phyloP scores from a whole-genome alignment of 1,140 invertebrate species.

The Oscheius sp. region DNA sequence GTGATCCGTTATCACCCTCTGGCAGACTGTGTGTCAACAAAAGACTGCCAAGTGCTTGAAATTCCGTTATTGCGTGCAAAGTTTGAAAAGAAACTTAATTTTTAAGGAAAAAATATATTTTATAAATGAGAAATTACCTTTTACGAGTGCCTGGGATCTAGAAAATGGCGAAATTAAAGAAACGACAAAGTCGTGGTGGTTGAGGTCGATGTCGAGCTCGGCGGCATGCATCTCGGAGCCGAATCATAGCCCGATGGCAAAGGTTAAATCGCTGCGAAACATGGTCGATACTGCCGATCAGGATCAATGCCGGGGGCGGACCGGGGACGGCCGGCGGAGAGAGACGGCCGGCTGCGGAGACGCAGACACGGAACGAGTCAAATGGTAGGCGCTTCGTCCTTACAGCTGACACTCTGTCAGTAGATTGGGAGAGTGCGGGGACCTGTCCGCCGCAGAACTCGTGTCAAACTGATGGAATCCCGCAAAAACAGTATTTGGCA shows the following conservation, averaged over 20 bases:
- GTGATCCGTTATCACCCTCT: too few relatives aligned
- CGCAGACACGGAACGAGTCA: constrained; percentile 8
- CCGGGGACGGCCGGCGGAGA: background rate
- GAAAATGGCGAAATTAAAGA: constrained; percentile 29
- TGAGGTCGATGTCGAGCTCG: constrained; percentile 23
- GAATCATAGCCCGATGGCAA: background rate
- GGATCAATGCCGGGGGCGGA: constrained; percentile 1
- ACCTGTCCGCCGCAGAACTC: too few relatives aligned
- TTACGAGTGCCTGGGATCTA: background rate
- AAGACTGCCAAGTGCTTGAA: background rate
- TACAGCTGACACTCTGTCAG: background rate
- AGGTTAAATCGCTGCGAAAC: background rate
- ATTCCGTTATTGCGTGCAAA: background rate
- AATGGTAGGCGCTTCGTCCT: constrained; percentile 3
- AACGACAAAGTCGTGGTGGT: constrained; percentile 14
- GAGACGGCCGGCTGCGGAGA: background rate
- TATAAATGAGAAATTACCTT: constrained; percentile 9
- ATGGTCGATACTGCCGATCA: constrained; percentile 10
- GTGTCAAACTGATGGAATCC: too few relatives aligned
- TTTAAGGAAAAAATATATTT: background rate
- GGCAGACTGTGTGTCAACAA: background rate
- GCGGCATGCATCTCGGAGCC: constrained; percentile 18
- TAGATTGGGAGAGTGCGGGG: too few relatives aligned
- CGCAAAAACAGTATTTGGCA: too few relatives aligned
- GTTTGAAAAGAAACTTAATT: background rate